phyloP scores from a whole-genome alignment of 2,797 vertebrate genomes.

The Lepus oiostolus region DNA sequence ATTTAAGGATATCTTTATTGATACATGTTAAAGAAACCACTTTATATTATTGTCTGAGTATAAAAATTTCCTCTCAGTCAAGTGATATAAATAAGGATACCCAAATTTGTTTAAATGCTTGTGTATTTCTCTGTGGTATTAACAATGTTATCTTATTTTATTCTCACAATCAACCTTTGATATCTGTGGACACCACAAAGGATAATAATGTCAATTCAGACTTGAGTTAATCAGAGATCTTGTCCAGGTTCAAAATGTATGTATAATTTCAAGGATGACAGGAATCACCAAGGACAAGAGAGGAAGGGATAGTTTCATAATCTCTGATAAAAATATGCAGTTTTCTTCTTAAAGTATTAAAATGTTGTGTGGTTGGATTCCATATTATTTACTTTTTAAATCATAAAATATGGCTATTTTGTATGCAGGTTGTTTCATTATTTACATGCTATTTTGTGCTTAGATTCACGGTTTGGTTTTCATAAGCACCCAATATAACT shows the following conservation, averaged over 20 bases:
- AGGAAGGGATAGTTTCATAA: not conserved
- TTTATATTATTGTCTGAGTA: no score
- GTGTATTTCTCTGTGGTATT: not conserved
- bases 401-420: not conserved
- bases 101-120: not conserved
- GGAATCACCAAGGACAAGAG: not conserved
- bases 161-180: not conserved
- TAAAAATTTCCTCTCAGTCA: not conserved
- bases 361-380: not conserved
- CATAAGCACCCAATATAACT: not conserved
- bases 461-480: not conserved
- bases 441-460: not conserved
- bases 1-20: not conserved
- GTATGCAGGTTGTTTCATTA: not conserved
- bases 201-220: not conserved
- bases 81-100: not conserved
- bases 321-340: not conserved
- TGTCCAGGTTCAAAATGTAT: not conserved
- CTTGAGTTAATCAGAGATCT: not conserved
- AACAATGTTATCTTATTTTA: not conserved
- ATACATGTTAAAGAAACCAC: not conserved
- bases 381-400: not conserved
- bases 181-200: not conserved
- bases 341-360: not conserved
- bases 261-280: not conserved